Evolutionary conservation across 2,113 vertebrate species (phyloP), one percentile per base, ranked within the genome.

Genomic region (Erpornis zantholeuca): DNA sequence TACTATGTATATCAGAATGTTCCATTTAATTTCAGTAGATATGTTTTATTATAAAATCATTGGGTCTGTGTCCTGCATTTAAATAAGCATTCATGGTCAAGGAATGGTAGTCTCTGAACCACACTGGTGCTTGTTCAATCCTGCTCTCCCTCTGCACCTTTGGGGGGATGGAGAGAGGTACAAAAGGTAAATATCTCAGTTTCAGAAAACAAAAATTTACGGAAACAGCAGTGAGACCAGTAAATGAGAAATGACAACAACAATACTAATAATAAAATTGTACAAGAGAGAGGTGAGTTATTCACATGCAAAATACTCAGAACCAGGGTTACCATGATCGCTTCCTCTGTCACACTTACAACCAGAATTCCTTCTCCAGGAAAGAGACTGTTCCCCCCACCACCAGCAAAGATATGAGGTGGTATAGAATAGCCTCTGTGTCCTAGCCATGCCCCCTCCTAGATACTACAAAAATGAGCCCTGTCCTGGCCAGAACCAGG

Each of bases 121-220:
- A n/a, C 13, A 3, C 10, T n/a, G 22, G 10, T 0, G 0, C 7
- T 23, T 15, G 4, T 22, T 59, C 16, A 15, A 12, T 50, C 6
- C 21, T 29, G 9, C 42, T 9, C 35, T 63, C 14, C 13, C 7
- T 9, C 19, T 35, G 24, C 10, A 13, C 25, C 18, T 33, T 6
- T 0, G 1, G 23, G 8, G 7, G 10, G 15, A 20, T 38, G 27
- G 15, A 57, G 36, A 28, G 27, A 50, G 27, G 15, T 6, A 52
- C 15, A 59, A 36, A 71, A 64, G 2, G 11, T 50, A 36, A 44
- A 59, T 15, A 16, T 57, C 7, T 23, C 1, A 0, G 8, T 12
- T 24, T 66, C 44, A 52, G 60, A 38, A 13, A 38, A 14, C 36
- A 35, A 27, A 4, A n/a, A 6, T 33, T 57, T 42, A 57, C 31